phyloP scores from a whole-genome alignment of 2,888 invertebrate genomes.

The Linnaemya tessellans region DNA sequence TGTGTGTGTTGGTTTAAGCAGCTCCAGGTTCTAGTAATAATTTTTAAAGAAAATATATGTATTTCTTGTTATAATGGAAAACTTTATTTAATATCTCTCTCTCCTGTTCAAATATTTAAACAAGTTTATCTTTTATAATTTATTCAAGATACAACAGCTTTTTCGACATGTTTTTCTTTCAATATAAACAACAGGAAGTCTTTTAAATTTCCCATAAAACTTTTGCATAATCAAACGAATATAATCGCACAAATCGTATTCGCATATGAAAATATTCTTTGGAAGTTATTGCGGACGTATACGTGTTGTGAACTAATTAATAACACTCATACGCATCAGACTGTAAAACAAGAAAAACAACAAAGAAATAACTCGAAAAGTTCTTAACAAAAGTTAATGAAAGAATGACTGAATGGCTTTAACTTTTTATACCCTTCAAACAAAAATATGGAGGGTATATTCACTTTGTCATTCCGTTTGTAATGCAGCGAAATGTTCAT shows the following conservation, averaged over 20 bases:
- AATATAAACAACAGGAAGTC: neutral
- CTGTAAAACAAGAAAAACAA: neutral
- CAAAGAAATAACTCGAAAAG: neutral
- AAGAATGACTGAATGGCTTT: neutral
- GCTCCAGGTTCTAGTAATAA: too few relatives aligned
- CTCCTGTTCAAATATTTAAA: neutral
- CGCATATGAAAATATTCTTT: neutral
- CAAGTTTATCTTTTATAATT: neutral
- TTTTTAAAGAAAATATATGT: too few relatives aligned
- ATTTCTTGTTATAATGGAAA: neutral
- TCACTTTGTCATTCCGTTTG: too few relatives aligned
- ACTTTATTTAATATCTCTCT: neutral
- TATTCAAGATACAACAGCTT: neutral
- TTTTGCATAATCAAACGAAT: neutral
- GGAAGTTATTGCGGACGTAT: constrained; percentile 19
- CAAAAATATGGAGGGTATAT: too few relatives aligned
- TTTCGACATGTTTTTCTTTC: neutral
- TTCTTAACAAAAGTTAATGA: neutral
- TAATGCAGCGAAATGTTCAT: too few relatives aligned
- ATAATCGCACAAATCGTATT: neutral
- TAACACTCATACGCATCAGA: constrained; percentile 38
- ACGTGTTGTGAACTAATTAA: constrained; percentile 59
- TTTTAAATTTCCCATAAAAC: neutral
- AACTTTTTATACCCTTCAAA: too few relatives aligned
- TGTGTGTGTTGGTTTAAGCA: too few relatives aligned